A percentile compares a stretch with the other conserved stretches of the same genome.
These are phyloP conservation scores for Polypterus senegalus DNA, from an alignment of 2,113 vertebrate species.

Conservation along the genomic window DNA sequence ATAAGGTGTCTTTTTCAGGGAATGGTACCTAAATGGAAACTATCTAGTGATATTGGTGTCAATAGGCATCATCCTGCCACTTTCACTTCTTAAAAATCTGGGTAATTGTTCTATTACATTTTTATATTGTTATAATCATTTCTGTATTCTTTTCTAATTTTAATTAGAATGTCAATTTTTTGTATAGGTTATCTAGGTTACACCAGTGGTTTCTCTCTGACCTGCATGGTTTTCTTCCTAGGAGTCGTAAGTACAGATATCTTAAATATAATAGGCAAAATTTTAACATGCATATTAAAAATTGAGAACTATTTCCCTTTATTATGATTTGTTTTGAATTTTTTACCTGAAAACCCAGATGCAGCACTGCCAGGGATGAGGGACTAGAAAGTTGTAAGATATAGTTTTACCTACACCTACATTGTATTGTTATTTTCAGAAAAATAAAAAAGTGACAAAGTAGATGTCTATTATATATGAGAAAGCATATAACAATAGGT, in stretches of 20 bases:
- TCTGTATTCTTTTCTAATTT: conserved; percentile 20
- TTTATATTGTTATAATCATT: not conserved
- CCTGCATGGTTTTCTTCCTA: conserved; percentile 94
- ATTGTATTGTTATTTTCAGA: no score
- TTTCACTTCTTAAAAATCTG: conserved; percentile 85
- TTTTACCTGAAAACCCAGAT: no score
- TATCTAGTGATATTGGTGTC: conserved; percentile 88
- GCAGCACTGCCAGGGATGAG: no score
- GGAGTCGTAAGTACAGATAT: conserved; percentile 64
- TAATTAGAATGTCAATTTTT: conserved; percentile 17
- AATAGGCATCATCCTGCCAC: conserved; percentile 76
- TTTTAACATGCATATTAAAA: no score
- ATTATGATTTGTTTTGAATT: no score
- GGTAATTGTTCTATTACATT: conserved; percentile 48
- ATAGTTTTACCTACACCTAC: no score
- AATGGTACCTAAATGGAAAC: conserved; percentile 93
- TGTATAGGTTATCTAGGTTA: conserved; percentile 87
- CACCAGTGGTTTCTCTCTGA: conserved; percentile 88
- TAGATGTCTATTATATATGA: no score
- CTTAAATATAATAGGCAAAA: no score
- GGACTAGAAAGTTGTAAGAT: no score
- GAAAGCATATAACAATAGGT: no score
- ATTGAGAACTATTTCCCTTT: no score
- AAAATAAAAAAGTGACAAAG: no score
- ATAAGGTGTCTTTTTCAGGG: conserved; percentile 44